phyloP scores from a whole-genome alignment of 2,888 invertebrate genomes.

The Orthosia gracilis region DNA sequence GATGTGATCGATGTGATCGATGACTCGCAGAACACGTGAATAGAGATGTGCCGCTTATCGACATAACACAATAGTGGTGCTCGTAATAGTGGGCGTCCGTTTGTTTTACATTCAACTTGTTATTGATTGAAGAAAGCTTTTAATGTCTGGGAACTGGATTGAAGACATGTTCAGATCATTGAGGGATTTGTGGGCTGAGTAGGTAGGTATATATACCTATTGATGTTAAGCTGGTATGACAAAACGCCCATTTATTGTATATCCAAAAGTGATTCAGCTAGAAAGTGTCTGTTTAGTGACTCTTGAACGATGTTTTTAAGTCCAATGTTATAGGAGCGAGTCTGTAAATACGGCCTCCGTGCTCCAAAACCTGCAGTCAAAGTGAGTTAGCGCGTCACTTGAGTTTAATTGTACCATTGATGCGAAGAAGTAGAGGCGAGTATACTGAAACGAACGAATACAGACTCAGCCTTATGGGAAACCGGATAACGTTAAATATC shows the following conservation, averaged over 20 bases:
- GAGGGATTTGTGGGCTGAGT: background rate
- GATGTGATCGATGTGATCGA: slow-evolving; percentile 69
- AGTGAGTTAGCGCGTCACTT: too few relatives aligned
- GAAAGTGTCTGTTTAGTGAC: too few relatives aligned
- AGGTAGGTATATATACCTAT: background rate
- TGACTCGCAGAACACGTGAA: slow-evolving; percentile 64
- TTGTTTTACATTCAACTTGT: slow-evolving; percentile 56
- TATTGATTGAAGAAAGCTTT: slow-evolving; percentile 46
- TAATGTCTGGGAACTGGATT: slow-evolving; percentile 14
- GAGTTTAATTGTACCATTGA: too few relatives aligned
- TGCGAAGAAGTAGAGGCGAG: too few relatives aligned
- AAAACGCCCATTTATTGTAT: background rate
- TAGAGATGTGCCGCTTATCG: slow-evolving; percentile 64
- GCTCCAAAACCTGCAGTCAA: too few relatives aligned
- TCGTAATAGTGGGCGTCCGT: slow-evolving; percentile 52
- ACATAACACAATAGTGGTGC: slow-evolving; percentile 42
- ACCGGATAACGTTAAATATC: too few relatives aligned
- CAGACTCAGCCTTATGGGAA: too few relatives aligned
- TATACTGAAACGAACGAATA: too few relatives aligned
- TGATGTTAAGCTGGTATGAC: background rate
- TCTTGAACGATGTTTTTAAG: too few relatives aligned
- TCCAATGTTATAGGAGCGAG: too few relatives aligned
- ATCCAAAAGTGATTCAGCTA: background rate
- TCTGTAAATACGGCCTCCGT: too few relatives aligned
- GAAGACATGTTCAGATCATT: background rate